Conservation (phyloP, 2,797 vertebrate genomes). For the Triplophysa yarkandensis region DNA sequence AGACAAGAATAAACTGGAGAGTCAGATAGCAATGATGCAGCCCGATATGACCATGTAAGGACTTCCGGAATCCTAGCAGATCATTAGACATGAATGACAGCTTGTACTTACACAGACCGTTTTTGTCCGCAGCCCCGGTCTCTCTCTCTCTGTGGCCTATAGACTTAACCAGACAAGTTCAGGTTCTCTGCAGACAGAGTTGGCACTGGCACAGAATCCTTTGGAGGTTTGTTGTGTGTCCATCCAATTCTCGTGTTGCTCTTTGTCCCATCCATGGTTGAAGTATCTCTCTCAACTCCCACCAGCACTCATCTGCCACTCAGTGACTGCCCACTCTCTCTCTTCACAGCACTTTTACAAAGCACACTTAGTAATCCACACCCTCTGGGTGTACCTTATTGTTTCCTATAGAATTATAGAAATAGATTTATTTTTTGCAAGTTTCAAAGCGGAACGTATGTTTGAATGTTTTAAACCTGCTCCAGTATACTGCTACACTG, state of each 20-base stretch:
- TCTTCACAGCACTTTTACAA: slow-evolving; percentile 7
- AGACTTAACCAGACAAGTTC: slow-evolving; percentile 72
- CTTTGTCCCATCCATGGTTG: slow-evolving; percentile 3
- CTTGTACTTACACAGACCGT: slow-evolving; percentile 4
- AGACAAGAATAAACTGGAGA: slow-evolving; percentile 84
- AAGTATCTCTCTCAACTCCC: slow-evolving; percentile 38
- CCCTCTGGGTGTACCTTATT: neutral
- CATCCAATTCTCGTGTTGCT: neutral
- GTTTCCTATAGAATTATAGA: too few species aligned
- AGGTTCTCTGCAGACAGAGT: slow-evolving; percentile 82
- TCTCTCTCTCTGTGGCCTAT: slow-evolving; percentile 73
- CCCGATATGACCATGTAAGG: slow-evolving; percentile 84
- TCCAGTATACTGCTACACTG: too few species aligned
- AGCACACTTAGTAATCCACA: slow-evolving; percentile 22
- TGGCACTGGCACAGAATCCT: slow-evolving; percentile 83
- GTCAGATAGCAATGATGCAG: slow-evolving; percentile 81
- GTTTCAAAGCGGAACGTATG: too few species aligned
- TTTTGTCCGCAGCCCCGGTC: slow-evolving; percentile 55
- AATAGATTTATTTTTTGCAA: too few species aligned
- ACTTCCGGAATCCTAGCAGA: neutral
- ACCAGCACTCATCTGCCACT: slow-evolving; percentile 33
- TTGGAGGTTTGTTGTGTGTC: slow-evolving; percentile 67
- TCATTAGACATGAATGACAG: neutral
- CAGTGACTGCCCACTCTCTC: slow-evolving; percentile 12
- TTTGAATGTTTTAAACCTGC: too few species aligned